A percentile compares a stretch with the other conserved stretches of the same genome.
These are phyloP conservation scores for Dunckerocampus dactyliophorus DNA, from an alignment of 2,113 vertebrate genomes.

Conservation along the genomic window DNA sequence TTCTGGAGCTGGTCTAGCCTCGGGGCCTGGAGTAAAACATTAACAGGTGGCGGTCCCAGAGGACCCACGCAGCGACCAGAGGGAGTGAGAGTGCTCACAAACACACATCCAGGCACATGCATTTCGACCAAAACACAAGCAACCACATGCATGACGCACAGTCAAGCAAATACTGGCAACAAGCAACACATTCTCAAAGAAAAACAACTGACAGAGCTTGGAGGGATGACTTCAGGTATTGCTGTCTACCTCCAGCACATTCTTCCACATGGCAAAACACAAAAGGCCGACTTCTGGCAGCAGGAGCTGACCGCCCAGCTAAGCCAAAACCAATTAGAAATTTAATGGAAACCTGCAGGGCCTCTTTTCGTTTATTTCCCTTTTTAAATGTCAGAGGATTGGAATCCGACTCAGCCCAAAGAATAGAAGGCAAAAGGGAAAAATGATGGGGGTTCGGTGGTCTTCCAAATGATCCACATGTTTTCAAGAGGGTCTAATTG, in stretches of 20 bases:
- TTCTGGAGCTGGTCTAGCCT: constrained; percentile 59
- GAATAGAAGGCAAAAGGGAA: constrained; percentile 48
- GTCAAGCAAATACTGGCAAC: constrained; percentile 3
- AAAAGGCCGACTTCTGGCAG: constrained; percentile 64
- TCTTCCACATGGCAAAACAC: constrained; percentile 68
- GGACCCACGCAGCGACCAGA: constrained; percentile 70
- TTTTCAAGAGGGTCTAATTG: constrained; percentile 60
- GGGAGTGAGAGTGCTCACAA: constrained; percentile 59
- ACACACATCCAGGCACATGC: constrained; percentile 25
- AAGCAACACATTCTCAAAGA: background rate
- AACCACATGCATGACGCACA: constrained; percentile 38
- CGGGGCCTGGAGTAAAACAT: constrained; percentile 66
- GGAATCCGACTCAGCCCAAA: constrained; percentile 71
- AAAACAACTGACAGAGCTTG: constrained; percentile 4
- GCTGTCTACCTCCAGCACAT: constrained; percentile 53
- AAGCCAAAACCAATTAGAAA: constrained; percentile 77
- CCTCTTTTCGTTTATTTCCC: constrained; percentile 74
- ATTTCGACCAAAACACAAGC: constrained; percentile 39
- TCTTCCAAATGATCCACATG: constrained; percentile 54
- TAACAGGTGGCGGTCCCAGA: constrained; percentile 67
- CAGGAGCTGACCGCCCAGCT: constrained; percentile 43
- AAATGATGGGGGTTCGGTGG: constrained; percentile 26
- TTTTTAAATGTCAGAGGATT: constrained; percentile 75
- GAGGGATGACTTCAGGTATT: constrained; percentile 41
- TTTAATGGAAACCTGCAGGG: constrained; percentile 77